A percentile compares a stretch with the other conserved stretches of the same genome.
These are phyloP conservation scores for Drosophila mettleri DNA, from an alignment of 2,888 invertebrate genomes.

Conservation along the genomic window DNA sequence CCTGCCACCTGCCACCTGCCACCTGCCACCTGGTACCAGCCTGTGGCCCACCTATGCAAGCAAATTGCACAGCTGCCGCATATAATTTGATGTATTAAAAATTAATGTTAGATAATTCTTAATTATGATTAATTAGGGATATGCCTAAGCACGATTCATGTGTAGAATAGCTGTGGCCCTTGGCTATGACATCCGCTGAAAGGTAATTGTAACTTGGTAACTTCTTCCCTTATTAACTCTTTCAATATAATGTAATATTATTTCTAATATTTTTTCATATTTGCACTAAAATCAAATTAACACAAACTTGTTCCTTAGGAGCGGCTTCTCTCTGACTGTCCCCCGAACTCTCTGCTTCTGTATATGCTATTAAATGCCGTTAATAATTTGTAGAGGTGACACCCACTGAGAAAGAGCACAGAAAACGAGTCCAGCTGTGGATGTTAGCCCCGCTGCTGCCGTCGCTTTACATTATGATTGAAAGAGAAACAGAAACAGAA, in stretches of 20 bases:
- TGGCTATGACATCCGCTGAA: neutral
- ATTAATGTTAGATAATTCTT: neutral
- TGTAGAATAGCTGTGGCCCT: too few relatives aligned
- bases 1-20: slow-evolving; percentile 9
- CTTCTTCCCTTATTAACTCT: neutral
- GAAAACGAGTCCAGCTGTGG: slow-evolving; percentile 37
- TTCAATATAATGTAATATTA: neutral
- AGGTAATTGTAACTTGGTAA: neutral
- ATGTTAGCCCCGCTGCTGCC: neutral
- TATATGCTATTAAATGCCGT: slow-evolving; percentile 62
- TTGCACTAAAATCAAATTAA: slow-evolving; percentile 47
- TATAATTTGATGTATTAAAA: slow-evolving; percentile 1
- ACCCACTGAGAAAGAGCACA: slow-evolving; percentile 64
- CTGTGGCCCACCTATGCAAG: neutral
- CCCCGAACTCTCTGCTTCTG: neutral
- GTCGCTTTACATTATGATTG: slow-evolving; percentile 48
- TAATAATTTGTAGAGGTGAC: slow-evolving; percentile 69
- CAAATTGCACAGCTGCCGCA: neutral
- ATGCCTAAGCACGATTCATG: neutral
- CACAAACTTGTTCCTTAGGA: slow-evolving; percentile 51
- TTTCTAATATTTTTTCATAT: neutral
- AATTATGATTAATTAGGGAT: neutral
- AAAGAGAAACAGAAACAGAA: slow-evolving; percentile 45
- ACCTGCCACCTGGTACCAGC: neutral
- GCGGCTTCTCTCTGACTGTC: neutral